A percentile compares a stretch with the other conserved stretches of the same genome.
These are phyloP conservation scores for Scaptomyza graminum DNA, from an alignment of 1,140 invertebrate genomes.

Conservation along the genomic window DNA sequence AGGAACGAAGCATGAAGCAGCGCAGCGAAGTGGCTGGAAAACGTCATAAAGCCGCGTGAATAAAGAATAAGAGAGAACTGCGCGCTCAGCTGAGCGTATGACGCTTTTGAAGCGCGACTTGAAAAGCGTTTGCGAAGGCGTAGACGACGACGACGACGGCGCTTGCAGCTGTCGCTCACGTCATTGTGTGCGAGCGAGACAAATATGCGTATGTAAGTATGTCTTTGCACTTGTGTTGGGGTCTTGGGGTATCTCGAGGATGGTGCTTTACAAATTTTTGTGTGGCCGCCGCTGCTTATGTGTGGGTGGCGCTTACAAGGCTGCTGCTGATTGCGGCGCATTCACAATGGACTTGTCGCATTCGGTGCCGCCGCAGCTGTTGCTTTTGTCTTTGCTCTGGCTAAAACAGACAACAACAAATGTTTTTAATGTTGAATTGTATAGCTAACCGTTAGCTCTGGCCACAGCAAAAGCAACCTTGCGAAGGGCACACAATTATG, in stretches of 20 bases:
- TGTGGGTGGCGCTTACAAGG: slow-evolving; percentile 77
- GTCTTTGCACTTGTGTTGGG: slow-evolving; percentile 30
- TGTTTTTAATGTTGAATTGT: slow-evolving; percentile 45
- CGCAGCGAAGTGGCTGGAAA: slow-evolving; percentile 23
- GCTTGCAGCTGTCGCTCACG: slow-evolving; percentile 50
- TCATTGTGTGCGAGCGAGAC: slow-evolving; percentile 49
- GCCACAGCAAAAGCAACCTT: slow-evolving; percentile 52
- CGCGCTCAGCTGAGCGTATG: slow-evolving; percentile 68
- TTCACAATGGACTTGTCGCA: slow-evolving; percentile 57
- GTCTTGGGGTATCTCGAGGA: slow-evolving; percentile 35
- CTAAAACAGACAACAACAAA: slow-evolving; percentile 32
- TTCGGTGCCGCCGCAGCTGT: slow-evolving; percentile 54
- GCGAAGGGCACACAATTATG: slow-evolving; percentile 58
- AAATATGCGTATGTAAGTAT: slow-evolving; percentile 8
- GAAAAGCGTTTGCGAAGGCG: slow-evolving; percentile 48
- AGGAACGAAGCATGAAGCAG: slow-evolving; percentile 20
- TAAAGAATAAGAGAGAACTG: slow-evolving; percentile 23
- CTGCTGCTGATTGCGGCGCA: slow-evolving; percentile 55
- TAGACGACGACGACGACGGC: slow-evolving; percentile 7
- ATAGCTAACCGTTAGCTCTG: slow-evolving; percentile 36
- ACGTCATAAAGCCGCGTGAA: slow-evolving; percentile 17
- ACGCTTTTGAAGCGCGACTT: slow-evolving; percentile 70
- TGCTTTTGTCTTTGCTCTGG: slow-evolving; percentile 55
- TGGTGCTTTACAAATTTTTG: slow-evolving; percentile 65
- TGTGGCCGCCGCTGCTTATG: slow-evolving; percentile 60